Evolutionary conservation across 2,797 vertebrate species (phyloP).

Genomic region (Helarctos malayanus): DNA sequence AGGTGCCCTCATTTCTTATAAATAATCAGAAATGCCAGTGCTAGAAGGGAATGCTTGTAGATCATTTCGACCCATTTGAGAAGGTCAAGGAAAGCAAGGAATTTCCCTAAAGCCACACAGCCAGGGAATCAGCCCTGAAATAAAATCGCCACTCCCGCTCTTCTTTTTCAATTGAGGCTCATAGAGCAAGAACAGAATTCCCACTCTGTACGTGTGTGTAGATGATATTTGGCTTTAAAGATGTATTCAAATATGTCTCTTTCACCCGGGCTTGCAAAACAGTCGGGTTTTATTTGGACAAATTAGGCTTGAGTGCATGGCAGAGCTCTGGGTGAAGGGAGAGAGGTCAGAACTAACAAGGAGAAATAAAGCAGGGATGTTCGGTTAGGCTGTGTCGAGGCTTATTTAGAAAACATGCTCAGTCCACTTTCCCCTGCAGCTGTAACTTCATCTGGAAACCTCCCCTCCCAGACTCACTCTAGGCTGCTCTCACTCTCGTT

Average conservation of each 20-base stretch:
- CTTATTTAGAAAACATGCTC: background rate
- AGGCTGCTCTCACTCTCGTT: background rate
- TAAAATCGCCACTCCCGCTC: background rate
- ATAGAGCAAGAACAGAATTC: background rate
- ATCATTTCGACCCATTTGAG: background rate
- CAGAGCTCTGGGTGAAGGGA: background rate
- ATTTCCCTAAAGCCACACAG: background rate
- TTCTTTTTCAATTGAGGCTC: background rate
- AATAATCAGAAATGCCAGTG: background rate
- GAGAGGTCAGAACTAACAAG: slow-evolving; percentile 32
- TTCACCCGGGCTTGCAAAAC: background rate
- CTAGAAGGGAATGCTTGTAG: too few relatives aligned
- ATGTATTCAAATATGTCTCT: background rate
- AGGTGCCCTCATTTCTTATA: background rate
- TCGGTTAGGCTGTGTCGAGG: background rate
- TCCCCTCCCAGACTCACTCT: background rate
- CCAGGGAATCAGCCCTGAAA: background rate
- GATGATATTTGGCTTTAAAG: slow-evolving; percentile 28
- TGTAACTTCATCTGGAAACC: background rate
- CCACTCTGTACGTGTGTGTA: too few relatives aligned
- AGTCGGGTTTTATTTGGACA: slow-evolving; percentile 46
- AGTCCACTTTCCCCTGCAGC: background rate
- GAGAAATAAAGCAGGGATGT: background rate
- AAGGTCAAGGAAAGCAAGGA: background rate
- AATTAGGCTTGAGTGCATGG: background rate